phyloP scores from a whole-genome alignment of 2,797 vertebrate species.

The Phrynocephalus guinanensis region DNA sequence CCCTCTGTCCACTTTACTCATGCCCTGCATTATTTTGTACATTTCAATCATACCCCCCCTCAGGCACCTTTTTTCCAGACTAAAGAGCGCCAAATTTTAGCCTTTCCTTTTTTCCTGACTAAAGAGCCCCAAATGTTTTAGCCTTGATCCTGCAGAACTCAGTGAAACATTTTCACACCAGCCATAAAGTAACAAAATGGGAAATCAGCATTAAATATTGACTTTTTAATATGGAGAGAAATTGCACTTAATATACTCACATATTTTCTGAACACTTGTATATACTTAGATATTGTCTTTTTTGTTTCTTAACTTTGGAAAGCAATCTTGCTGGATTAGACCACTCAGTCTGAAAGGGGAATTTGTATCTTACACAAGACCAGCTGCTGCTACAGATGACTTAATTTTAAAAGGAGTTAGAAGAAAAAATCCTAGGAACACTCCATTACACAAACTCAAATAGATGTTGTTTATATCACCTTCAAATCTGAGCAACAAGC shows the following conservation, averaged over 20 bases:
- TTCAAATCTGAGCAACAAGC: slow-evolving; percentile 41
- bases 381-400: slow-evolving; percentile 36
- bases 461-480: slow-evolving; percentile 27
- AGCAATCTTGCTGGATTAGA: slow-evolving; percentile 5
- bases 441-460: slow-evolving; percentile 36
- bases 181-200: background rate
- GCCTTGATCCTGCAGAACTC: background rate
- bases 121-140: no score
- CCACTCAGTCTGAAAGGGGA: background rate
- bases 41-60: no score
- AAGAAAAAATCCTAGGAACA: slow-evolving; percentile 19
- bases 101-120: no score
- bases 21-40: no score
- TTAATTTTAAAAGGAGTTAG: slow-evolving; percentile 21
- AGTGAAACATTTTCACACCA: background rate
- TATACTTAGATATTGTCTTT: slow-evolving; percentile 45
- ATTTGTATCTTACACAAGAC: slow-evolving; percentile 5
- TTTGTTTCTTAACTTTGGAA: slow-evolving; percentile 7
- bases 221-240: background rate
- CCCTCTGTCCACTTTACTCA: no score
- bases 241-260: background rate
- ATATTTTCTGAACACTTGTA: slow-evolving; percentile 19
- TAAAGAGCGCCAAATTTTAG: no score
- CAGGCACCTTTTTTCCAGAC: no score
- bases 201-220: background rate